phyloP scores from a whole-genome alignment of 2,113 vertebrate species.

The Pteruthius melanotis region DNA sequence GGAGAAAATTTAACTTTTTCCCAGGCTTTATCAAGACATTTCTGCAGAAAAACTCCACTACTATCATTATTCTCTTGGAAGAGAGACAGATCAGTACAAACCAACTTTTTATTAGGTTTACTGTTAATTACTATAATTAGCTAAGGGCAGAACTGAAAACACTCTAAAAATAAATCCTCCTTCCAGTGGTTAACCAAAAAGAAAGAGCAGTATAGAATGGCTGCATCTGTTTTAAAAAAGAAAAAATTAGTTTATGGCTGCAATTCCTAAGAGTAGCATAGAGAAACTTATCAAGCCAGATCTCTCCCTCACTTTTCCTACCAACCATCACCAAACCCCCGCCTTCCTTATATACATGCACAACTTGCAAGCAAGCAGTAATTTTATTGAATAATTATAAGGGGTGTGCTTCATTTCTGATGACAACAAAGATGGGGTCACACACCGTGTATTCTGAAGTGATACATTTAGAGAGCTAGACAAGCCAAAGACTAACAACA shows the following conservation, averaged over 20 bases:
- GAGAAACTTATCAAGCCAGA: neutral
- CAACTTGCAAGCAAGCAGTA: neutral
- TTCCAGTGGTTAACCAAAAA: neutral
- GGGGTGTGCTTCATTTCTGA: neutral
- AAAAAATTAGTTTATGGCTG: neutral
- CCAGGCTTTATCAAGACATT: neutral
- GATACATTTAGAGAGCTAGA: neutral
- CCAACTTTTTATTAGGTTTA: neutral
- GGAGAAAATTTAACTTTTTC: neutral
- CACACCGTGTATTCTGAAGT: rapidly evolving
- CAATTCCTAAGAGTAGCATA: neutral
- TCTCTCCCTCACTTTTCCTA: neutral
- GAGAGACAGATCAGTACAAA: neutral
- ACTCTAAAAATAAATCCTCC: neutral
- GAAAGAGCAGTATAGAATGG: neutral
- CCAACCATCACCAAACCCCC: neutral
- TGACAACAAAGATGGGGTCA: neutral
- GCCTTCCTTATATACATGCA: neutral
- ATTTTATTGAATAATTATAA: neutral
- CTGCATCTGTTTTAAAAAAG: neutral
- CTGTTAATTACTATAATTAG: neutral
- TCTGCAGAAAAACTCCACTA: neutral
- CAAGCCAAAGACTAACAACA: neutral
- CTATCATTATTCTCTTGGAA: neutral
- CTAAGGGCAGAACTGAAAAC: neutral